These are phyloP conservation scores for Varroa destructor DNA, from an alignment of 1,140 invertebrate genomes.

Conservation along the genomic window DNA sequence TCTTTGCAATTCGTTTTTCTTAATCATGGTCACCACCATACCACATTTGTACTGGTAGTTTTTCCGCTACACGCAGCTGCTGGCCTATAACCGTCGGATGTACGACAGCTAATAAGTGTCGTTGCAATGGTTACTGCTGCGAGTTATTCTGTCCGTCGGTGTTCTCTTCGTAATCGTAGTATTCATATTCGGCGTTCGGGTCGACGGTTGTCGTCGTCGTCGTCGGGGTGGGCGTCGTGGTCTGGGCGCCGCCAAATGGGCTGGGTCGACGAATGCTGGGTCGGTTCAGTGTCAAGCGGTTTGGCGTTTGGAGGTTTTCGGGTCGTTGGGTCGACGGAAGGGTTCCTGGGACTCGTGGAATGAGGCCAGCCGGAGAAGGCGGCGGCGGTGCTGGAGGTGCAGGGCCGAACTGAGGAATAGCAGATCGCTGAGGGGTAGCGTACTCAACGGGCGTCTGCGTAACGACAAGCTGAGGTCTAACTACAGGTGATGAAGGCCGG, in stretches of 20 bases:
- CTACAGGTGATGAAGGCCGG: background rate
- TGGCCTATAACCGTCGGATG: no score
- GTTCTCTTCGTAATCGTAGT: conserved; percentile 26
- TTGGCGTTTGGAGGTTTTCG: background rate
- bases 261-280: conserved; percentile 6
- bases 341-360: conserved; percentile 26
- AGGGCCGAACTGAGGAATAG: background rate
- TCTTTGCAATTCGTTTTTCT: no score
- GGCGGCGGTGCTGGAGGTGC: conserved; percentile 18
- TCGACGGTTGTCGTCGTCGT: conserved; percentile 24
- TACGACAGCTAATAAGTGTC: background rate
- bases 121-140: background rate
- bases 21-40: no score
- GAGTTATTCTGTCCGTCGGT: conserved; percentile 15
- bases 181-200: conserved; percentile 25
- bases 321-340: no score
- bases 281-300: conserved; percentile 1
- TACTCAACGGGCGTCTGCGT: no score
- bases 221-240: conserved; percentile 20
- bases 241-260: conserved; percentile 2
- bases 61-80: no score
- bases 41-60: no score
- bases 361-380: background rate
- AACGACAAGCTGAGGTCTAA: background rate
- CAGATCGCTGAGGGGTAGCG: background rate